Conservation (phyloP, 2,113 vertebrate genomes). For the Cygnus atratus region DNA sequence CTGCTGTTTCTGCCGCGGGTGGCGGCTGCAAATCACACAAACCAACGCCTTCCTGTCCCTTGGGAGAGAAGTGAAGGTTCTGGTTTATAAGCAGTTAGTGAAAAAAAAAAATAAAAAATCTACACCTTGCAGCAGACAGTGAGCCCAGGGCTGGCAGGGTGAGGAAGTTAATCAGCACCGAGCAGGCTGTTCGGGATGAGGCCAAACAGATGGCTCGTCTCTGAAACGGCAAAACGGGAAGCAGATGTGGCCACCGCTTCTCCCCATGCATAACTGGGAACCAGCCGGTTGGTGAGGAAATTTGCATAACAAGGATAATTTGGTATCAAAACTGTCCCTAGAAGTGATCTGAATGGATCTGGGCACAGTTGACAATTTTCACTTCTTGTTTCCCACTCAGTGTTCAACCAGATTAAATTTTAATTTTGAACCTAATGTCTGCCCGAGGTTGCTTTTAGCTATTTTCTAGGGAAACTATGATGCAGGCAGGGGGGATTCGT, state of each 20-base stretch:
- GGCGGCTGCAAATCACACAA: conserved; percentile 55
- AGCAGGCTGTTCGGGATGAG: conserved; percentile 72
- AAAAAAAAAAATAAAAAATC: conserved; percentile 63
- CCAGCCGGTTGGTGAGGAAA: conserved; percentile 81
- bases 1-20: background rate
- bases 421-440: conserved; percentile 5
- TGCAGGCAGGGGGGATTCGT: background rate
- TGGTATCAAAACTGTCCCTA: conserved; percentile 85
- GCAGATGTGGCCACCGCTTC: conserved; percentile 85
- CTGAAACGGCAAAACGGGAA: conserved; percentile 87
- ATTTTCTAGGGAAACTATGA: background rate
- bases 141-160: conserved; percentile 58
- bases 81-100: conserved; percentile 67
- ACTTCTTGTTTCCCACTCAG: conserved; percentile 89
- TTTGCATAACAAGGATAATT: conserved; percentile 97
- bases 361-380: conserved; percentile 82
- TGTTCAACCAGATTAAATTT: conserved; percentile 49
- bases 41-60: conserved; percentile 74
- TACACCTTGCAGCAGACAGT: conserved; percentile 77
- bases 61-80: conserved; percentile 70
- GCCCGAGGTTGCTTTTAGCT: background rate
- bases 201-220: conserved; percentile 84
- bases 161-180: conserved; percentile 77
- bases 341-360: conserved; percentile 82
- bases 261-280: conserved; percentile 87